Evolutionary conservation across 2,113 vertebrate species (phyloP).

Genomic region (Phalacrocorax pelagicus): DNA sequence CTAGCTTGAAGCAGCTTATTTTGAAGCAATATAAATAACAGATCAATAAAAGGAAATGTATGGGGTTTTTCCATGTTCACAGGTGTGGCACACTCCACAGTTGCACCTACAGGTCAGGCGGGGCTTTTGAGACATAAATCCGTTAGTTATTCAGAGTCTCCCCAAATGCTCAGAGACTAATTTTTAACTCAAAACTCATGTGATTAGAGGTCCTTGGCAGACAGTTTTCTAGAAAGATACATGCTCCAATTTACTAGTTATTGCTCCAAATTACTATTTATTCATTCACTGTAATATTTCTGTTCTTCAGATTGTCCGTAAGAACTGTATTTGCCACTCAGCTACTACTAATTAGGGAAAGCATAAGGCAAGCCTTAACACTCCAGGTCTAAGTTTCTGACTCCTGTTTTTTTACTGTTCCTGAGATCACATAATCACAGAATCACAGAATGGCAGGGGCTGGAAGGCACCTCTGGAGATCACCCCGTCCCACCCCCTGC

Average conservation of each 20-base stretch:
- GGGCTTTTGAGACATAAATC: background rate
- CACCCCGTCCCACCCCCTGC: too few relatives aligned
- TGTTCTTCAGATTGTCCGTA: background rate
- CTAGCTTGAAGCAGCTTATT: background rate
- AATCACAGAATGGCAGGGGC: too few relatives aligned
- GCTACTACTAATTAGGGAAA: background rate
- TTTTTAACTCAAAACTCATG: background rate
- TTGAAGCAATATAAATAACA: background rate
- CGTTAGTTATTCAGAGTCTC: background rate
- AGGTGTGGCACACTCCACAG: rapidly evolving
- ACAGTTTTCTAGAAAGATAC: background rate
- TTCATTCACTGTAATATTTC: background rate
- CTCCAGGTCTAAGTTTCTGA: background rate
- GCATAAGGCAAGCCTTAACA: background rate
- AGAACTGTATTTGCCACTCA: background rate
- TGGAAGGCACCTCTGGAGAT: too few relatives aligned
- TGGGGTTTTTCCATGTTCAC: background rate
- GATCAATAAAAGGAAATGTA: background rate
- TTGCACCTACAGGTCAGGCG: background rate
- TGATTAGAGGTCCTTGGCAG: background rate
- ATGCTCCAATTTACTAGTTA: background rate
- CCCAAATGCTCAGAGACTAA: background rate
- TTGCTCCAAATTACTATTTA: background rate
- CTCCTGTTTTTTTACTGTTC: background rate
- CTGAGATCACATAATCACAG: background rate